Evolutionary conservation across 2,797 vertebrate genomes (phyloP), one percentile per base, ranked within the genome.

Genomic region (Gambusia yucatana): DNA sequence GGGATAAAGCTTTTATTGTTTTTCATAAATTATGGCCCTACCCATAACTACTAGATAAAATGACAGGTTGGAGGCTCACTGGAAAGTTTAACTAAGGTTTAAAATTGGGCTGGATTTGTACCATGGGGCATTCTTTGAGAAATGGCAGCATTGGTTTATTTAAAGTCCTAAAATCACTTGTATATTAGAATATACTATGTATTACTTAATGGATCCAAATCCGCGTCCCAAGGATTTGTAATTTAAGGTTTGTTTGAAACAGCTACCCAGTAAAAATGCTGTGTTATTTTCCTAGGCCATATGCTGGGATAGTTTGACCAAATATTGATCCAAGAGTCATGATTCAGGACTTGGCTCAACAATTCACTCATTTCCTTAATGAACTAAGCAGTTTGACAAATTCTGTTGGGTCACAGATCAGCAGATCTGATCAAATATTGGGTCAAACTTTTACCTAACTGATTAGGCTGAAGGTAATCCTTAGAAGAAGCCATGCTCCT

Each of bases 31-130:
- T 36, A 82, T 82, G 77, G 55, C 69, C 8, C 71, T 77, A 74
- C 10, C 73, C n/a, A 47, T 84, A 75, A 88, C 79, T 67, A 76
- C 78, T 85, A 44, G 65, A 79, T 43, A 28, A 76, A 52, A 73
- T 77, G 33, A 70, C 76, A 82, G 67, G 48, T 73, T 50, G 47
- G 33, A 76, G 61, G 61, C 82, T 89, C 84, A 81, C 52, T 69
- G 43, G 76, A 11, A n/a, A 20, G 17, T 72, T 84, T 81, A 65
- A 22, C 47, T 17, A 55, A 69, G 61, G 79, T 74, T 85, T 79
- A 76, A 77, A 78, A 50, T 6, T 22, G 11, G 69, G 11, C 55
- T 39, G 43, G 28, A 83, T 82, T 72, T 75, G 10, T 13, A 86
- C 30, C 46, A 33, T 10, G 55, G 28, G 30, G 14, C 14, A 70